Evolutionary conservation across 2,888 invertebrate genomes (phyloP).

Genomic region (Drosophila austrosaltans): DNA sequence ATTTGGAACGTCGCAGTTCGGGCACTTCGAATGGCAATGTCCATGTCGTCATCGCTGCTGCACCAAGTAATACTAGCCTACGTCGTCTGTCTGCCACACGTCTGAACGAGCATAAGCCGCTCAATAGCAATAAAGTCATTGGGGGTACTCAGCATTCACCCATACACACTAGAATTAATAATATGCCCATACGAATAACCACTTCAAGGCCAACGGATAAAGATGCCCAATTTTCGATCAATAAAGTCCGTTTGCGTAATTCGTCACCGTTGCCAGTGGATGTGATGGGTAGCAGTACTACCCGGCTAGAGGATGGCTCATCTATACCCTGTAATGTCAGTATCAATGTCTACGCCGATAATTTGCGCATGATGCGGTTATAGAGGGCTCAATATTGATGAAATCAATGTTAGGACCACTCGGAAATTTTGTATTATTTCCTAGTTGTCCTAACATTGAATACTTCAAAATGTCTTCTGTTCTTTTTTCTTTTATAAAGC

Average conservation of each 20-base stretch:
- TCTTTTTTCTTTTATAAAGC: neutral
- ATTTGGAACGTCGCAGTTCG: constrained; percentile 42
- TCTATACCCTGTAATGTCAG: constrained; percentile 63
- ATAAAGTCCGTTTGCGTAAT: constrained; percentile 41
- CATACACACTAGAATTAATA: constrained; percentile 55
- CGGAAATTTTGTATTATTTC: neutral
- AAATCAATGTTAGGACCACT: constrained; percentile 8
- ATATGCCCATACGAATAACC: constrained; percentile 63
- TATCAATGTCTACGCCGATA: constrained; percentile 75
- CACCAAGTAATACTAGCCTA: constrained; percentile 17
- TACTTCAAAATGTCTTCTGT: neutral
- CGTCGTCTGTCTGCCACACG: constrained; percentile 14
- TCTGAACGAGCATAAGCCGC: constrained; percentile 47
- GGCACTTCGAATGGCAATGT: constrained; percentile 45
- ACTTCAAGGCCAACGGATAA: constrained; percentile 41
- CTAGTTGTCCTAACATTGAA: constrained; percentile 10
- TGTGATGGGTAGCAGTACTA: neutral
- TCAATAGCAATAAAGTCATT: constrained; percentile 37
- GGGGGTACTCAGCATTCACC: constrained; percentile 25
- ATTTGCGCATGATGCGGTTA: constrained; percentile 48
- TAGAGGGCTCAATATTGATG: constrained; percentile 20
- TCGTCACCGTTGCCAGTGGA: constrained; percentile 18
- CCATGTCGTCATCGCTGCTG: constrained; percentile 13
- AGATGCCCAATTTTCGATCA: constrained; percentile 45
- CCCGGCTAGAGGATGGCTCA: neutral